Evolutionary conservation across 2,888 invertebrate genomes (phyloP).

Genomic region (Arctia plantaginis): DNA sequence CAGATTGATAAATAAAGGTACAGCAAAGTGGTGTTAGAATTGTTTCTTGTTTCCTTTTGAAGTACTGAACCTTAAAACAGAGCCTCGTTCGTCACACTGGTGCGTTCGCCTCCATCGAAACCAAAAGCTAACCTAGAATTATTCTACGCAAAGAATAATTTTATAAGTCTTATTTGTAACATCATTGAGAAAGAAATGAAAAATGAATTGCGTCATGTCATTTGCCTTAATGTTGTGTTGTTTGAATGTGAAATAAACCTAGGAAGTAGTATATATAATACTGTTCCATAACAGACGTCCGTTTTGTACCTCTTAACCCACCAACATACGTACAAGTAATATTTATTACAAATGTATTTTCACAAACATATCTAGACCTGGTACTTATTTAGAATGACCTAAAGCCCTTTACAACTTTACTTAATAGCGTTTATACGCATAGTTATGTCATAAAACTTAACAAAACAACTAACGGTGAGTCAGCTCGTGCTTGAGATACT

Average conservation of each 20-base stretch:
- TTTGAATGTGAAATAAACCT: neutral
- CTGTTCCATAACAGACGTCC: neutral
- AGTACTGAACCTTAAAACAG: slow-evolving; percentile 19
- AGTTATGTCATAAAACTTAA: slow-evolving; percentile 25
- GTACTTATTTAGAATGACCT: slow-evolving; percentile 29
- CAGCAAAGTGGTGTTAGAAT: neutral
- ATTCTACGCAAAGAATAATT: slow-evolving; percentile 32
- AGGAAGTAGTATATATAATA: neutral
- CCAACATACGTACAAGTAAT: neutral
- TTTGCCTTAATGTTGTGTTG: neutral
- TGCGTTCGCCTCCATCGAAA: slow-evolving; percentile 34
- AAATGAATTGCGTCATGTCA: slow-evolving; percentile 1
- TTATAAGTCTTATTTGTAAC: slow-evolving; percentile 32
- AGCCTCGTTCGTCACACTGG: slow-evolving; percentile 51
- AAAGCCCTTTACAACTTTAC: slow-evolving; percentile 14
- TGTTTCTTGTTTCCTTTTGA: neutral
- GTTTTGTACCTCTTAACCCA: neutral
- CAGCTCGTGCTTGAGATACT: slow-evolving; percentile 25
- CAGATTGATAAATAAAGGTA: neutral
- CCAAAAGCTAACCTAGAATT: slow-evolving; percentile 21
- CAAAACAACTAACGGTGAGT: slow-evolving; percentile 19
- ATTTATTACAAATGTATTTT: slow-evolving; percentile 17
- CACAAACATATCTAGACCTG: slow-evolving; percentile 25
- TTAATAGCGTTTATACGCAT: slow-evolving; percentile 2
- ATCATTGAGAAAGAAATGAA: slow-evolving; percentile 11